Percentiles rank a stretch among this genome's conserved stretches.
phyloP scores from a whole-genome alignment of 2,113 vertebrate genomes.

The Tragelaphus imberbis region DNA sequence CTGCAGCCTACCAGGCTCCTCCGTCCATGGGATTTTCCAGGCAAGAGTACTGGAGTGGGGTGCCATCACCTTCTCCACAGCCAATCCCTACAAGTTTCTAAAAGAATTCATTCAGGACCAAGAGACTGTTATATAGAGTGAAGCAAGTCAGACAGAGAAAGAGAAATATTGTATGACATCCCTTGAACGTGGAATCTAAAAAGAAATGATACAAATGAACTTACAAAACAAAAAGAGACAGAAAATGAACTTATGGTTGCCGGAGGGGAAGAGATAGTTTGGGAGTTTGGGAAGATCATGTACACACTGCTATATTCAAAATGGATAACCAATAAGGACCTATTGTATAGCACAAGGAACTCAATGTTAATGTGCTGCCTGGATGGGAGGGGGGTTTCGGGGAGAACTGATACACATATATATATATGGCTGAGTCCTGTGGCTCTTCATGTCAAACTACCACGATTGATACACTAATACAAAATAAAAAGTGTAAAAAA shows the following conservation, averaged over 20 bases:
- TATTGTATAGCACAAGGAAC: not conserved
- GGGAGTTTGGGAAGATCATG: not conserved
- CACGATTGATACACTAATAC: not conserved
- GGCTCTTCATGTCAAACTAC: not conserved
- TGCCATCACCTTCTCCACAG: too few relatives aligned
- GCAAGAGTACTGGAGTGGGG: too few relatives aligned
- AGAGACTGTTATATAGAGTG: not conserved
- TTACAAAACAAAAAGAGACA: not conserved
- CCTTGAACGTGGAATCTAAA: not conserved
- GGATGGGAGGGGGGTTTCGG: not conserved
- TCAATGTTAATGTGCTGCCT: not conserved
- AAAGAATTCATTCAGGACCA: not conserved
- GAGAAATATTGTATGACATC: not conserved
- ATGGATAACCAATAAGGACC: not conserved
- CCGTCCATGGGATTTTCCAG: too few relatives aligned
- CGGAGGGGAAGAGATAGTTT: not conserved
- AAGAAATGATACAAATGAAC: not conserved
- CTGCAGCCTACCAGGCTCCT: too few relatives aligned
- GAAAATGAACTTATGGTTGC: not conserved
- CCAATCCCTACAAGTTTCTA: not conserved
- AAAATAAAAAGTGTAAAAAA: not conserved
- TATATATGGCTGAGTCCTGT: not conserved
- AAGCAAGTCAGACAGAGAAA: not conserved
- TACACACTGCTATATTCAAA: not conserved
- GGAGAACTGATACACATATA: not conserved